Evolutionary conservation across 2,797 vertebrate species (phyloP).

Genomic region (Sebastes hopkinsi): DNA sequence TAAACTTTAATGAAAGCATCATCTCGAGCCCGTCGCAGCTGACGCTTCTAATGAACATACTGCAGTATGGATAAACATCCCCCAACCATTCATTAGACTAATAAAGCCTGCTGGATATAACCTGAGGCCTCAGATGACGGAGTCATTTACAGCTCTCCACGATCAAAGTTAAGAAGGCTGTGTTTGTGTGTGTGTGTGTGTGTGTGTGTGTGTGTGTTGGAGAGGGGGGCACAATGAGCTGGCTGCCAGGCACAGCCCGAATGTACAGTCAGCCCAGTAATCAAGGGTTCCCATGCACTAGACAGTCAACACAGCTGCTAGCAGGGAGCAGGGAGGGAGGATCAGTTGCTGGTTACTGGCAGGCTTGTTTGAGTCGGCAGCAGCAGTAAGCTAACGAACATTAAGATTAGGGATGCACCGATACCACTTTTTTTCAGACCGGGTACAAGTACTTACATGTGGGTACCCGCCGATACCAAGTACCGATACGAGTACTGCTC

Average conservation of each 20-base stretch:
- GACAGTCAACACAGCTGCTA: slow-evolving; percentile 75
- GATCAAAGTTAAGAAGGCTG: slow-evolving; percentile 64
- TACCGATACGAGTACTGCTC: too few species aligned
- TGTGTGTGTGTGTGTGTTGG: background rate
- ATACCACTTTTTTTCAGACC: too few species aligned
- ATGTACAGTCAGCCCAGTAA: slow-evolving; percentile 59
- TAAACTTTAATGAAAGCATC: slow-evolving; percentile 63
- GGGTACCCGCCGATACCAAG: too few species aligned
- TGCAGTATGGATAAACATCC: slow-evolving; percentile 58
- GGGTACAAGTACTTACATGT: too few species aligned
- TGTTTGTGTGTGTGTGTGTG: background rate
- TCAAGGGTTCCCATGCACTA: slow-evolving; percentile 61
- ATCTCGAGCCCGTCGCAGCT: slow-evolving; percentile 43
- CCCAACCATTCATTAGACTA: slow-evolving; percentile 64
- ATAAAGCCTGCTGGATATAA: slow-evolving; percentile 60
- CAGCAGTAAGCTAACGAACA: background rate
- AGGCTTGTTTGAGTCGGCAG: slow-evolving; percentile 11
- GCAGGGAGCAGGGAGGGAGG: slow-evolving; percentile 10
- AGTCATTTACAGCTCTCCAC: slow-evolving; percentile 49
- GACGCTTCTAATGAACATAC: slow-evolving; percentile 65
- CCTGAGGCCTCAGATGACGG: slow-evolving; percentile 53
- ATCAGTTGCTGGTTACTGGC: slow-evolving; percentile 17
- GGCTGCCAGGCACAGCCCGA: slow-evolving; percentile 42
- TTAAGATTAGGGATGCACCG: background rate
- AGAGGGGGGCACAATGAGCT: slow-evolving; percentile 8